Evolutionary conservation across 2,888 invertebrate species (phyloP), one percentile per base, ranked within the genome.

Genomic region (Dinocampus coccinellae): DNA sequence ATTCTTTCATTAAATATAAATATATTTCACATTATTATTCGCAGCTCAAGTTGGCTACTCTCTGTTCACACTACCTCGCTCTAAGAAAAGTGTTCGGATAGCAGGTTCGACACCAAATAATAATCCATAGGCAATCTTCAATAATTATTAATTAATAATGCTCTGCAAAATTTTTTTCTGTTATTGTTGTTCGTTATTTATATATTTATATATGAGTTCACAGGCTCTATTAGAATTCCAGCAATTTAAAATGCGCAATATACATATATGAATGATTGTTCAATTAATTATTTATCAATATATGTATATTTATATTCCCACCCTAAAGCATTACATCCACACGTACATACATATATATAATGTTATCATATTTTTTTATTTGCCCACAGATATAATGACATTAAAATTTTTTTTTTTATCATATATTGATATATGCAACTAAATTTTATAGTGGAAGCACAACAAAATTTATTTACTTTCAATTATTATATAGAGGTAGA

Each of bases 21-120:
- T 53, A 63, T 70, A 36, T 64, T 71, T 36, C 33, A 42, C 77
- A 80, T 72, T 83, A 75, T 84, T 81, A 82, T 85, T 81, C 83
- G 76, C 85, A 85, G 85, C 84, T 80, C 81, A 78, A 77, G 81
- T 81, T 75, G 84, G 84, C 80, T 83, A 83, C 79, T 80, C 82
- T 82, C 79, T 82, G 79, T 83, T 82, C 80, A 81, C 83, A 78
- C 81, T 84, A 75, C 83, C 84, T 79, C 80, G 80, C 77, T 82
- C 80, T 80, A 82, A 85, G 83, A 84, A 82, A 84, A 81, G 81
- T 82, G 78, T 81, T 80, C 82, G 83, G 84, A 84, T 81, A 76
- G 81, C 85, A 85, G 85, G 85, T 85, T 85, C 83, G 85, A 81
- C 76, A 47, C 47, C 47, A 20, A 47, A 47, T 47, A 47, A n/a